These are phyloP conservation scores for Clytia hemisphaerica DNA, from an alignment of 30 jellyfish, hydroid and myxozoan species.

Conservation along the genomic window DNA sequence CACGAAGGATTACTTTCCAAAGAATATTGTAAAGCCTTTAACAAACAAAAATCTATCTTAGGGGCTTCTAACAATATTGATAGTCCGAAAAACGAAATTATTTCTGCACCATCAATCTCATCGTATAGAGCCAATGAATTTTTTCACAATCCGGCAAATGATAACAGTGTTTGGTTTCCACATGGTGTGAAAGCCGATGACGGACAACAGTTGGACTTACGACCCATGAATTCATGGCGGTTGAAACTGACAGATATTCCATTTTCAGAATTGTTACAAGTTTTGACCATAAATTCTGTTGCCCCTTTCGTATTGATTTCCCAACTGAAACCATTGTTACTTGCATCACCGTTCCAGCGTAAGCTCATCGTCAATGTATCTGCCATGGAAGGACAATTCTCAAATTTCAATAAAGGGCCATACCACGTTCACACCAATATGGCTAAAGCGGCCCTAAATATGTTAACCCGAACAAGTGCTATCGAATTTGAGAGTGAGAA, in stretches of 20 bases:
- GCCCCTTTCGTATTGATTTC: conserved; percentile 39
- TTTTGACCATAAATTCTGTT: conserved; percentile 34
- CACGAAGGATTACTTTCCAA: neutral
- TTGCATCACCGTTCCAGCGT: conserved; percentile 4
- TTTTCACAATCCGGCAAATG: neutral
- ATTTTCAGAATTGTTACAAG: conserved; percentile 30
- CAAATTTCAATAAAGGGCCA: neutral
- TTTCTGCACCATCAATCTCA: neutral
- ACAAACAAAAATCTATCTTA: neutral
- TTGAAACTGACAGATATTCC: conserved; percentile 32
- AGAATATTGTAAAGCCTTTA: neutral
- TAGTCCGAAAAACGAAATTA: neutral
- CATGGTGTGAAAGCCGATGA: conserved; percentile 12
- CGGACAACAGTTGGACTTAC: conserved; percentile 40
- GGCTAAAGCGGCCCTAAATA: conserved; percentile 55
- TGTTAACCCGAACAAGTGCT: conserved; percentile 56
- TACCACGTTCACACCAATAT: conserved; percentile 45
- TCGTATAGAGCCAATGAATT: neutral
- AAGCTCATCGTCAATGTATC: conserved; percentile 45
- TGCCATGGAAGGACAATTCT: conserved; percentile 57
- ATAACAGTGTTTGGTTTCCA: conserved; percentile 4
- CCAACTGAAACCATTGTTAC: conserved; percentile 12
- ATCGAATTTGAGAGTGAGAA: conserved; percentile 9
- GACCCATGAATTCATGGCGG: conserved; percentile 30
- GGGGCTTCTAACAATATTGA: neutral